Evolutionary conservation across 1,140 invertebrate genomes (phyloP).

Genomic region (Aphelenchoides avenae): DNA sequence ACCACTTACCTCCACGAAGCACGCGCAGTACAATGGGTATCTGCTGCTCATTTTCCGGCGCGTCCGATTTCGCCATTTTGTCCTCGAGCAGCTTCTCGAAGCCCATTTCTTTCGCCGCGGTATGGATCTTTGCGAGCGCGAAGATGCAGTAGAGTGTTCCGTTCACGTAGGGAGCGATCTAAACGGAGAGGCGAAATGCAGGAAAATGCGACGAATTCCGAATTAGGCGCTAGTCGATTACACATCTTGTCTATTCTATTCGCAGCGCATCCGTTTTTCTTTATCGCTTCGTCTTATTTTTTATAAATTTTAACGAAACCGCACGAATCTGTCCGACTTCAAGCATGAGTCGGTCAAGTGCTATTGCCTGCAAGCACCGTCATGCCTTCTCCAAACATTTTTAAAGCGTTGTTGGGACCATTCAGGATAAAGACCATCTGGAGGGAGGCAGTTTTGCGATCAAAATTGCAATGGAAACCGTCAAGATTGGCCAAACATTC

Average conservation of each 20-base stretch:
- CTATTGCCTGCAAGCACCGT: no score
- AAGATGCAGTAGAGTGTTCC: conserved; percentile 39
- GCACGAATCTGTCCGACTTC: conserved; percentile 20
- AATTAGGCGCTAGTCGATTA: no score
- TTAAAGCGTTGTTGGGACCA: no score
- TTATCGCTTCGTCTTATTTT: neutral
- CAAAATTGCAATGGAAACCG: no score
- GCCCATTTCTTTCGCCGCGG: conserved; percentile 7
- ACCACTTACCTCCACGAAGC: conserved; percentile 33
- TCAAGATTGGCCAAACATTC: no score
- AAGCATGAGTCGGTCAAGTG: no score
- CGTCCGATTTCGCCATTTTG: conserved; percentile 5
- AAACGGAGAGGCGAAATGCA: conserved; percentile 13
- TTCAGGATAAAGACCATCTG: no score
- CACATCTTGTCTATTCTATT: neutral
- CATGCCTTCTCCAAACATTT: no score
- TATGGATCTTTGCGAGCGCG: conserved; percentile 36
- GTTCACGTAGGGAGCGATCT: conserved; percentile 42
- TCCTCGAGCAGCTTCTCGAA: conserved; percentile 11
- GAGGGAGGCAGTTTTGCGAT: no score
- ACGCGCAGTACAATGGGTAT: conserved; percentile 23
- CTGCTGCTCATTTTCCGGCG: conserved; percentile 26
- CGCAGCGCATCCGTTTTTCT: neutral
- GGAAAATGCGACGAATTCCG: no score
- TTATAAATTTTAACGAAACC: neutral